Conservation (phyloP, 2,113 vertebrate genomes). For the Semnopithecus entellus region DNA sequence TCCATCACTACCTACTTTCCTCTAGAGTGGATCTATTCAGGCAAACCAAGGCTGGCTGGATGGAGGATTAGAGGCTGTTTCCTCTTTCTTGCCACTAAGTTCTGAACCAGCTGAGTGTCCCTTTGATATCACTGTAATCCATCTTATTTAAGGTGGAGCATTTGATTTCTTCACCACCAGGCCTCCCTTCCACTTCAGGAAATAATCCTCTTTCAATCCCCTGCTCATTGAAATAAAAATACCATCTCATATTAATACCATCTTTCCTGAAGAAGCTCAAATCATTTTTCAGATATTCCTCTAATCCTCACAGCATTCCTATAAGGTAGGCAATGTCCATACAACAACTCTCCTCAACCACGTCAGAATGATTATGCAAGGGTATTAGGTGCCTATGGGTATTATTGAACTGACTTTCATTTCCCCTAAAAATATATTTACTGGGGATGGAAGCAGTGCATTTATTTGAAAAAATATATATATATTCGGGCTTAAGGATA, state of each 20-base stretch:
- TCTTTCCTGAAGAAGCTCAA: constrained; percentile 68
- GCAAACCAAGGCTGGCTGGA: not conserved
- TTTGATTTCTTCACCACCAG: constrained; percentile 47
- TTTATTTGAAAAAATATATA: constrained; percentile 54
- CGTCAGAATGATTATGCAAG: constrained; percentile 75
- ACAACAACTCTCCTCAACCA: constrained; percentile 61
- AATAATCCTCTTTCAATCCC: constrained; percentile 75
- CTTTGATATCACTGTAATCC: constrained; percentile 58
- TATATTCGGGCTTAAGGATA: constrained; percentile 59
- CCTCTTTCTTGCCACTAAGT: not conserved
- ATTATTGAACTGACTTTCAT: constrained; percentile 66
- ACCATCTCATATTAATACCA: constrained; percentile 71
- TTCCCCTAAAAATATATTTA: constrained; percentile 69
- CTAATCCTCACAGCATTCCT: constrained; percentile 70
- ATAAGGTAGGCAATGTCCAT: constrained; percentile 69
- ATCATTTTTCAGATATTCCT: constrained; percentile 68
- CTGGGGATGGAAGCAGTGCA: constrained; percentile 60
- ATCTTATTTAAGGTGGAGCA: constrained; percentile 46
- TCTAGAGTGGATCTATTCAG: not conserved
- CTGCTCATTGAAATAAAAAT: constrained; percentile 73
- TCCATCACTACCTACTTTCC: not conserved
- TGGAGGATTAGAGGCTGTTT: not conserved
- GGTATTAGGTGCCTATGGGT: constrained; percentile 65
- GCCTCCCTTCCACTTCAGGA: constrained; percentile 54
- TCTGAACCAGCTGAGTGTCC: constrained; percentile 22